A percentile compares a stretch with the other conserved stretches of the same genome.
phyloP scores from a whole-genome alignment of 2,888 invertebrate species.

The Apeira syringaria region DNA sequence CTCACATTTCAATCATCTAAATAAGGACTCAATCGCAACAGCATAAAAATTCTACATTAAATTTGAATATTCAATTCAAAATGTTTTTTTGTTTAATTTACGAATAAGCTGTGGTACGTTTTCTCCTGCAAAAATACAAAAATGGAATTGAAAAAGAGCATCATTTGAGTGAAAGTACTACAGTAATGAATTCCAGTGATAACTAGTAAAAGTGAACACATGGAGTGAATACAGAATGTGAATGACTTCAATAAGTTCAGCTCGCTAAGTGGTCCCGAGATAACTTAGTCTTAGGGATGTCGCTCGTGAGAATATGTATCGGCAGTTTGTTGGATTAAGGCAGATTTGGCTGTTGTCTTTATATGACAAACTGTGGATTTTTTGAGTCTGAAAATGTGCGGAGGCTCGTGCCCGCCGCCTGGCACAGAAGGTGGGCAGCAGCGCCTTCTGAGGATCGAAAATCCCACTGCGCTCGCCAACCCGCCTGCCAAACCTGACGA shows the following conservation, averaged over 20 bases:
- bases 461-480: too few species aligned
- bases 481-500: too few species aligned
- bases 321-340: slow-evolving; percentile 14
- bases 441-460: too few species aligned
- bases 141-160: slow-evolving; percentile 51
- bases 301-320: slow-evolving; percentile 8
- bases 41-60: not conserved
- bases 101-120: slow-evolving; percentile 25
- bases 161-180: slow-evolving; percentile 51
- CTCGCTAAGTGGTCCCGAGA: slow-evolving; percentile 11
- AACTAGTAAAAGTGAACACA: slow-evolving; percentile 30
- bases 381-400: too few species aligned
- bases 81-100: not conserved
- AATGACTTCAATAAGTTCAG: slow-evolving; percentile 13
- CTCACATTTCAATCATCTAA: slow-evolving; percentile 34
- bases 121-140: slow-evolving; percentile 24
- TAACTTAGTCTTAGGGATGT: slow-evolving; percentile 26
- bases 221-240: slow-evolving; percentile 26
- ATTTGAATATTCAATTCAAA: not conserved
- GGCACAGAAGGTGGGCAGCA: too few species aligned
- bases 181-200: slow-evolving; percentile 53
- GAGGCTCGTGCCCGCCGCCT: too few species aligned
- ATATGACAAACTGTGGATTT: slow-evolving; percentile 18
- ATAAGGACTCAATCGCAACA: slow-evolving; percentile 21
- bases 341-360: slow-evolving; percentile 15